Percentiles rank a stretch among this genome's conserved stretches.
Conservation (phyloP, 2,113 vertebrate species). For the Microtus pennsylvanicus region DNA sequence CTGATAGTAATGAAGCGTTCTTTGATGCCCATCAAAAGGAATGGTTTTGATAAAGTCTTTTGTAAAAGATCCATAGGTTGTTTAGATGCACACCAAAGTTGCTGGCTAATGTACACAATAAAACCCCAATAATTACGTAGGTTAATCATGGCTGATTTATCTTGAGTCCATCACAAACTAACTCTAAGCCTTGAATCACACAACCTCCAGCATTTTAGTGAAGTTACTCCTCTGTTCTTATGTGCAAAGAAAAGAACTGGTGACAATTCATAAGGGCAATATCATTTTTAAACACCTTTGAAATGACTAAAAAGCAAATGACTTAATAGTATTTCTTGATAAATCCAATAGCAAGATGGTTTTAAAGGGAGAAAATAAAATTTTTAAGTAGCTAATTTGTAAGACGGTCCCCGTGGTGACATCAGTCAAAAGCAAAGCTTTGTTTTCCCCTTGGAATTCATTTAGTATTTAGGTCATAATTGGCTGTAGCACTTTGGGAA, state of each 20-base stretch:
- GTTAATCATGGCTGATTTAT: background rate
- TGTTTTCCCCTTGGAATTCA: constrained; percentile 68
- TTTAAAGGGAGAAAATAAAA: constrained; percentile 68
- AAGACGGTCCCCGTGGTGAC: constrained; percentile 58
- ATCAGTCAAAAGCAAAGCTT: constrained; percentile 71
- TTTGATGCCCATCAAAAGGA: background rate
- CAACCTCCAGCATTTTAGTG: background rate
- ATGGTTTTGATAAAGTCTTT: background rate
- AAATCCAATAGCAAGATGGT: constrained; percentile 50
- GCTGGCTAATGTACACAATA: background rate
- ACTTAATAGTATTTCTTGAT: constrained; percentile 41
- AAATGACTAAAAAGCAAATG: constrained; percentile 23
- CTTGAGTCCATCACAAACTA: background rate
- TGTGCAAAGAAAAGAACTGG: background rate
- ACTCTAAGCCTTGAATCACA: background rate
- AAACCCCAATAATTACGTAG: background rate
- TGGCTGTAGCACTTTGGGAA: constrained; percentile 73
- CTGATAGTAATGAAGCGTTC: constrained; percentile 3
- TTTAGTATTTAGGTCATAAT: constrained; percentile 75
- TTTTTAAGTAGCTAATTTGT: constrained; percentile 52
- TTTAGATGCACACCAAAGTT: constrained; percentile 12
- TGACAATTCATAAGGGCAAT: background rate
- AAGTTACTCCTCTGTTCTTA: background rate
- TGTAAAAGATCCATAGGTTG: constrained; percentile 15
- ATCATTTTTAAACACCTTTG: background rate